Conservation (phyloP, 2,113 vertebrate species). For the Laticauda laticaudata region DNA sequence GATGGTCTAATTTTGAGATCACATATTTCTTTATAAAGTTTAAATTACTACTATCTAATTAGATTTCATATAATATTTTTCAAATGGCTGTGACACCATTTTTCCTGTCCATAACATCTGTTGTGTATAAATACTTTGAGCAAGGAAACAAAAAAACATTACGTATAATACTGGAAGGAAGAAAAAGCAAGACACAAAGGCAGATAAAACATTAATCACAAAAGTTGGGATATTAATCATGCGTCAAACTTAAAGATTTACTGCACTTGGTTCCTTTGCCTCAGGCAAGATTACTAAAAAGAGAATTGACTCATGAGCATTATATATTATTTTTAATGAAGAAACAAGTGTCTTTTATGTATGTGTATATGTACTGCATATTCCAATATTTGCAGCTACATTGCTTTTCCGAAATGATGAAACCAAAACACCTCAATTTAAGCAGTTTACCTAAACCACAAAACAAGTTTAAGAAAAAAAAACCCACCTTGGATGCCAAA, state of each 20-base stretch:
- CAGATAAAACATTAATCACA: constrained; percentile 41
- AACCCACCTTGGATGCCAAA: background rate
- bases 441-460: background rate
- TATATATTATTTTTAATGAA: constrained; percentile 41
- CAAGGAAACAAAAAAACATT: constrained; percentile 7
- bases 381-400: background rate
- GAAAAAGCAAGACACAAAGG: background rate
- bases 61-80: background rate
- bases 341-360: background rate
- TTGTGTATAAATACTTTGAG: constrained; percentile 5
- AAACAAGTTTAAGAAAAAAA: background rate
- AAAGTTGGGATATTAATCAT: constrained; percentile 4
- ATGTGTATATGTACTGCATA: background rate
- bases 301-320: constrained; percentile 42
- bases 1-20: background rate
- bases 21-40: background rate
- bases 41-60: background rate
- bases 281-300: constrained; percentile 36
- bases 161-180: background rate
- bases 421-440: background rate
- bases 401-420: background rate
- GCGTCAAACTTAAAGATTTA: constrained; percentile 12
- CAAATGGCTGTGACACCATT: background rate
- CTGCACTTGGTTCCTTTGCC: constrained; percentile 27
- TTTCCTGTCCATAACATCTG: constrained; percentile 21